Base-by-base conservation (phyloP, 2,888 invertebrate genomes). In the Polydrusus cervinus region DNA sequence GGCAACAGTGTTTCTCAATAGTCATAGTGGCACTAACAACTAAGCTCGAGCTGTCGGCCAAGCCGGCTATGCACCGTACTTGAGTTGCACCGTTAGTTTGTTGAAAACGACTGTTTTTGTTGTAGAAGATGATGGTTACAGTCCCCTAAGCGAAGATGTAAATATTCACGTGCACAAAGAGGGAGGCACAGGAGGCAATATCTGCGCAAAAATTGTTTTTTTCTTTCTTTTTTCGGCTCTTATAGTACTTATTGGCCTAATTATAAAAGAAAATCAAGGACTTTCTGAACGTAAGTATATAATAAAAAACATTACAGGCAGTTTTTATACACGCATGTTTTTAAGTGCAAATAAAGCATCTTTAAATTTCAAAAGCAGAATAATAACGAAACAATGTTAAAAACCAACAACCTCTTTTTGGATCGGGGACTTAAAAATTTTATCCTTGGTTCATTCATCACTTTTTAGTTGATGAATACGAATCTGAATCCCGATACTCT, bases 121-220 rank as follows among this genome's bases (percentile, higher is more conserved):
- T 67, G 74, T 71, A 74, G 82, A 83, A 11, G 65, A 62, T 30
- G 61, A 61, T 13, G 51, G 38, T 30, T 51, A 38, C 30, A 14
- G 34, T 13, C n/a, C 69, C 16, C 55, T 66, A 53, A 82, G 80
- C 68, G 94, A 94, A 67, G 94, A 94, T 87, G 89, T 93, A 76
- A 92, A 92, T 81, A 92, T 95, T 83, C 95, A 95, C 85, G 90
- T 95, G 25, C 91, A 94, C 64, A 92, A 93, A 80, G 94, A 95
- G 51, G 92, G 90, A 80, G 91, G 91, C 55, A 93, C 94, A 14
- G 95, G 95, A 53, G 95, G 95, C 40, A 94, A 95, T 84, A 92
- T 94, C 90, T 95, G 94, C 87, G 94, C 95, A 43, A 95, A 95
- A 88, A 89, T 95, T 71, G 90, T 95, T 82, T 96, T 96, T 87